Base-by-base conservation (phyloP, 2,888 invertebrate genomes). In the Scrobipalpa atriplicella region DNA sequence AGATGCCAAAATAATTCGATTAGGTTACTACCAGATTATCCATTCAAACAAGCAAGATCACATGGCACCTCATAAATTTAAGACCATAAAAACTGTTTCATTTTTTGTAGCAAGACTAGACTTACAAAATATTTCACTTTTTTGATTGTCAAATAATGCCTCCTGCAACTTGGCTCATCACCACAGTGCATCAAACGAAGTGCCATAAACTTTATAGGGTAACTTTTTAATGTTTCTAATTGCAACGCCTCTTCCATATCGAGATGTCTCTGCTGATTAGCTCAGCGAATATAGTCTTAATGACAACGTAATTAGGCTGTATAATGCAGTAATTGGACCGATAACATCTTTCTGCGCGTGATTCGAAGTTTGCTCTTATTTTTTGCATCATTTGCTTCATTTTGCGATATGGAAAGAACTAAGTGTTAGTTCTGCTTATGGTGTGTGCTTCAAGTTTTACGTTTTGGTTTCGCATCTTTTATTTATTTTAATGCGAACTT, bases 301-400 rank as follows among this genome's bases (percentile, higher is more conserved):
- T 86, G 84, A 83, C 82, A 79, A 80, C 78, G 80, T 81, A 83
- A 85, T 87, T 85, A 83, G 85, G 78, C 77, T 82, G 78, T 79
- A 75, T 78, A 79, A 73, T 78, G 75, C 79, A 76, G 81, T 86
- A 86, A 87, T 87, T 85, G 85, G 84, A 76, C 76, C 74, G 80
- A 81, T 81, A 81, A 80, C 82, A 78, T 87, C 81, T 80, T 79
- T 80, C 77, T 77, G 71, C 73, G 72, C 68, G 74, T 73, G 71
- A 68, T 72, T 69, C 71, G 71, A 74, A 72, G 77, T 73, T 75
- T 76, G 77, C 71, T 77, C 75, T 67, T 70, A 73, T 81, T 84
- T 85, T 85, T 83, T 75, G 67, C 66, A 29, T n/a, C 8, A n/a
- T 18, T 16, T 19, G 18, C 16, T 52, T 52, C 52, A 18, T 52